Evolutionary conservation across 2,113 vertebrate genomes (phyloP).

Genomic region (Myiozetetes cayanensis): DNA sequence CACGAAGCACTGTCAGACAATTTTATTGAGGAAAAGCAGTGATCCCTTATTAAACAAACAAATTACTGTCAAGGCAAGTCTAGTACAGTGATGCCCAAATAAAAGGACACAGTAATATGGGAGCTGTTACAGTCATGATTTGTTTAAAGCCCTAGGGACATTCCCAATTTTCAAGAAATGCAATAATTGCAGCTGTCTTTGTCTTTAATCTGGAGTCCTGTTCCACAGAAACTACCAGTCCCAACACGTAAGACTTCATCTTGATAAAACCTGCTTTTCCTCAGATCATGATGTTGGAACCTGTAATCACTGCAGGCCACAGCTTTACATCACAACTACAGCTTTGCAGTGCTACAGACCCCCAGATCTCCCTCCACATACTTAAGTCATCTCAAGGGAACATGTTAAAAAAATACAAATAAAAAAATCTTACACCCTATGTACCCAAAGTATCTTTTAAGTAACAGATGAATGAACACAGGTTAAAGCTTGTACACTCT

Average conservation of each 20-base stretch:
- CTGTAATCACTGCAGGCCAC: neutral
- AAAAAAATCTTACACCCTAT: neutral
- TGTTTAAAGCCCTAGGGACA: neutral
- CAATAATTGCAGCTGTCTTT: slow-evolving; percentile 7
- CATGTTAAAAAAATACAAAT: neutral
- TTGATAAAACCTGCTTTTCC: neutral
- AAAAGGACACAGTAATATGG: neutral
- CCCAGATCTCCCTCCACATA: neutral
- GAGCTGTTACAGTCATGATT: neutral
- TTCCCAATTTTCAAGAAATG: neutral
- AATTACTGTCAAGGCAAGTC: neutral
- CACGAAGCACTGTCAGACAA: neutral
- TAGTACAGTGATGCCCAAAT: neutral
- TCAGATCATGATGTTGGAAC: neutral
- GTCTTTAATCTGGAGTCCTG: neutral
- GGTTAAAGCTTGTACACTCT: neutral
- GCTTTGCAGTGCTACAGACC: neutral
- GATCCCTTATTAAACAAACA: neutral
- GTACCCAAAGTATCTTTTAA: neutral
- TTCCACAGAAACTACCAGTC: slow-evolving; percentile 1
- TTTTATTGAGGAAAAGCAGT: neutral
- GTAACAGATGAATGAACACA: neutral
- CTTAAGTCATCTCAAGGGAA: neutral
- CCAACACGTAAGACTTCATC: neutral
- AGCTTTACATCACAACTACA: neutral